Percentiles rank a stretch among this genome's conserved stretches.
Evolutionary conservation across 2,888 invertebrate genomes (phyloP).

Genomic region (Microctonus aethiopoides): DNA sequence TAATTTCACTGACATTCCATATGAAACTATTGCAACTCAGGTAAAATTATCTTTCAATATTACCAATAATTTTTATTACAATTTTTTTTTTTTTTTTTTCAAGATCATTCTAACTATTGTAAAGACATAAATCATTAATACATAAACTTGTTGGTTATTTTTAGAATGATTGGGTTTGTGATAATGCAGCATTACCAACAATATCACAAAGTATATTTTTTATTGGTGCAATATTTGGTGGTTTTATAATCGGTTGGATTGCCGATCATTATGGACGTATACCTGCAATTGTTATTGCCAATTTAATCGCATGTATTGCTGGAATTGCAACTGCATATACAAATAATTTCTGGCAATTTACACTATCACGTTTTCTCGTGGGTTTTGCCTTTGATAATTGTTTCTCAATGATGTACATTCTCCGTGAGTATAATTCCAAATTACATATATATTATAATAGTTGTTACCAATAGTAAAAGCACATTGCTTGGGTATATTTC

Average conservation of each 20-base stretch:
- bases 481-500: neutral
- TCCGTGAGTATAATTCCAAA: slow-evolving; percentile 73
- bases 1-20: slow-evolving; percentile 83
- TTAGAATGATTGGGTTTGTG: slow-evolving; percentile 89
- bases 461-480: neutral
- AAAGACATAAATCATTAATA: neutral
- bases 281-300: slow-evolving; percentile 84
- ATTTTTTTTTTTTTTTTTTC: too few species aligned
- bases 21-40: slow-evolving; percentile 86
- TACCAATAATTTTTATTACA: too few species aligned
- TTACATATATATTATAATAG: neutral
- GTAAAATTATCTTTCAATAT: slow-evolving; percentile 57
- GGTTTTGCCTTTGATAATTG: slow-evolving; percentile 91
- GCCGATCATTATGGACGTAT: slow-evolving; percentile 88
- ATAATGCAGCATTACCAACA: slow-evolving; percentile 80
- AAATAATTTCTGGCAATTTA: slow-evolving; percentile 80
- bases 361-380: slow-evolving; percentile 83
- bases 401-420: slow-evolving; percentile 93
- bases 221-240: slow-evolving; percentile 88
- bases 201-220: slow-evolving; percentile 88
- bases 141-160: slow-evolving; percentile 42
- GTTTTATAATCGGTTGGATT: slow-evolving; percentile 86
- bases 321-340: slow-evolving; percentile 82
- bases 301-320: slow-evolving; percentile 77
- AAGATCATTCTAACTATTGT: too few species aligned